These are phyloP conservation scores for Anguilla pacifica DNA, from an alignment of 2,797 vertebrate genomes.

Conservation along the genomic window DNA sequence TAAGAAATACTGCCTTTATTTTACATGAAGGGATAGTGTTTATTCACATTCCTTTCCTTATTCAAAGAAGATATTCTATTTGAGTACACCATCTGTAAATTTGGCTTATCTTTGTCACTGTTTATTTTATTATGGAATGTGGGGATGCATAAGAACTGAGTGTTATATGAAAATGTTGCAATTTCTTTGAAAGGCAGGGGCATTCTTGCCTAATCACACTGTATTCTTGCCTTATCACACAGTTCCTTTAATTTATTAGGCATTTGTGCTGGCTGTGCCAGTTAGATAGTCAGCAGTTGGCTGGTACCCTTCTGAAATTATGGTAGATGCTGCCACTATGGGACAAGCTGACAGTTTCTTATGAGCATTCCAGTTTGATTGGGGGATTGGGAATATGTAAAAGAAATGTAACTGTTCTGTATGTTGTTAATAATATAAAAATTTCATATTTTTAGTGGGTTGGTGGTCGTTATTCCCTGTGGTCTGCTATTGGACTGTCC, in stretches of 20 bases:
- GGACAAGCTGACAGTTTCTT: not conserved
- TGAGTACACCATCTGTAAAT: not conserved
- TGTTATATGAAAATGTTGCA: not conserved
- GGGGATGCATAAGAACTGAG: not conserved
- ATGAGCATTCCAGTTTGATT: not conserved
- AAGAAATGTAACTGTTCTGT: not conserved
- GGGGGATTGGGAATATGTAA: not conserved
- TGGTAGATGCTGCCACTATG: not conserved
- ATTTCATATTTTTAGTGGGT: constrained; percentile 84
- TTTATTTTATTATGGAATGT: not conserved
- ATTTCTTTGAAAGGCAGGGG: not conserved
- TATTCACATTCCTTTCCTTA: not conserved
- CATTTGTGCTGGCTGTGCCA: not conserved
- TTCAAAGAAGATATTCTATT: not conserved
- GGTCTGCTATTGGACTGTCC: constrained; percentile 96
- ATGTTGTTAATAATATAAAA: constrained; percentile 32
- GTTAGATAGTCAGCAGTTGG: not conserved
- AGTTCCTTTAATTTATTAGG: not conserved
- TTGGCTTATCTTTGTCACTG: not conserved
- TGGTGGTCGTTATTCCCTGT: constrained; percentile 93
- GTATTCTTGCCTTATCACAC: not conserved
- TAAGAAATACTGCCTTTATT: not conserved
- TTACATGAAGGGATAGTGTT: not conserved
- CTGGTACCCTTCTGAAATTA: not conserved
- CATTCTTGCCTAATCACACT: not conserved